A percentile compares a stretch with the other conserved stretches of the same genome.
phyloP scores from a whole-genome alignment of 2,888 invertebrate species.

The Neoaliturus tenellus region DNA sequence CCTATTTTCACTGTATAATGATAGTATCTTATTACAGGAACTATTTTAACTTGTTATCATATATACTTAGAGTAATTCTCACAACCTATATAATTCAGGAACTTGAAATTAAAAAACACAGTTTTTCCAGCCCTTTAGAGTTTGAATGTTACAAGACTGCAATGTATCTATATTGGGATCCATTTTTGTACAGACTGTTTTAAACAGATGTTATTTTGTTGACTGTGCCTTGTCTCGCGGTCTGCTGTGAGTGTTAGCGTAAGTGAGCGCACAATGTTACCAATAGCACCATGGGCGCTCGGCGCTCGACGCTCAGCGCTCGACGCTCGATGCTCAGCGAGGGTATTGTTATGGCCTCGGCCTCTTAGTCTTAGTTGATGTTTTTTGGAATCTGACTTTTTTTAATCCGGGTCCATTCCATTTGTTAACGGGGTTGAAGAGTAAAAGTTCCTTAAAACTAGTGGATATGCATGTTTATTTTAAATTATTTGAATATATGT shows the following conservation, averaged over 20 bases:
- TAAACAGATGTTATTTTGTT: constrained; percentile 46
- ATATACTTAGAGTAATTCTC: too few relatives aligned
- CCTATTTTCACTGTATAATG: too few relatives aligned
- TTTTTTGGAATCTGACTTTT: constrained; percentile 42
- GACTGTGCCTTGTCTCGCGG: constrained; percentile 38
- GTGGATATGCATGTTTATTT: constrained; percentile 27
- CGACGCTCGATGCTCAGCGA: background rate
- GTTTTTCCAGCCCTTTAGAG: background rate
- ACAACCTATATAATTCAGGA: too few relatives aligned
- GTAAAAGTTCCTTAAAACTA: constrained; percentile 32
- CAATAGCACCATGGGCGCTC: background rate
- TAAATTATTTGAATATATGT: constrained; percentile 18
- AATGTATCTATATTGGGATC: constrained; percentile 23
- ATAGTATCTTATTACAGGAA: too few relatives aligned
- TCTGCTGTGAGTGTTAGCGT: too few relatives aligned
- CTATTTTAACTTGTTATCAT: too few relatives aligned
- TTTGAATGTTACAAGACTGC: constrained; percentile 29
- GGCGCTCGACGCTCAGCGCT: background rate
- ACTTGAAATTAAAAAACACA: constrained; percentile 10
- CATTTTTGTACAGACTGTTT: constrained; percentile 30
- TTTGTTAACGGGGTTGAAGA: background rate
- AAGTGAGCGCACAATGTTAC: constrained; percentile 44
- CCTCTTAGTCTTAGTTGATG: constrained; percentile 34
- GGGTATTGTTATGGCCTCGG: constrained; percentile 32
- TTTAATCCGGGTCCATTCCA: constrained; percentile 42